A percentile compares a stretch with the other conserved stretches of the same genome.
Conservation (phyloP, 2,113 vertebrate genomes). For the Collichthys lucidus region DNA sequence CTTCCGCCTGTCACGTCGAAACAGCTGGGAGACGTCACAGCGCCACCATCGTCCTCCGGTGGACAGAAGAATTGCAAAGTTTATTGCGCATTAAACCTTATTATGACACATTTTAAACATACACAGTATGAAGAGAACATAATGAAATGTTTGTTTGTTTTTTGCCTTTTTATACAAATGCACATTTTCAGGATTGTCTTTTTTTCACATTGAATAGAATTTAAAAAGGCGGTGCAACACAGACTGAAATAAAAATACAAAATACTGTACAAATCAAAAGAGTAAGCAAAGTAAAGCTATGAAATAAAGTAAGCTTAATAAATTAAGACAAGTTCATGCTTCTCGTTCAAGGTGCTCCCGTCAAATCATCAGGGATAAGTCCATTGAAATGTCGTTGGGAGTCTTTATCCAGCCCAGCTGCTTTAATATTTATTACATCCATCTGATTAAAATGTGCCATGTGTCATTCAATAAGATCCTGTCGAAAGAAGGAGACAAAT, state of each 20-base stretch:
- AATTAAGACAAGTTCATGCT: constrained; percentile 52
- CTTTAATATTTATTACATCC: not conserved
- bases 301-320: constrained; percentile 57
- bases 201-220: constrained; percentile 35
- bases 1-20: not conserved
- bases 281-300: constrained; percentile 13
- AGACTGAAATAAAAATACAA: constrained; percentile 27
- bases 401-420: constrained; percentile 27
- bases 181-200: constrained; percentile 15
- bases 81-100: not conserved
- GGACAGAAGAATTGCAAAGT: not conserved
- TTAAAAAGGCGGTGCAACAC: constrained; percentile 32
- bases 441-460: not conserved
- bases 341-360: constrained; percentile 7
- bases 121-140: not conserved
- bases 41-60: not conserved
- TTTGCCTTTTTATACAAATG: constrained; percentile 14
- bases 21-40: not conserved
- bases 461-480: constrained; percentile 82
- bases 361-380: not conserved
- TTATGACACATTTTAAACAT: not conserved
- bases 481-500: constrained; percentile 29
- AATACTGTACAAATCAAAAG: constrained; percentile 55
- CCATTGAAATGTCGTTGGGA: constrained; percentile 16
- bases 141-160: not conserved